phyloP scores from a whole-genome alignment of 2,113 vertebrate species.

The Percopsis transmontana region DNA sequence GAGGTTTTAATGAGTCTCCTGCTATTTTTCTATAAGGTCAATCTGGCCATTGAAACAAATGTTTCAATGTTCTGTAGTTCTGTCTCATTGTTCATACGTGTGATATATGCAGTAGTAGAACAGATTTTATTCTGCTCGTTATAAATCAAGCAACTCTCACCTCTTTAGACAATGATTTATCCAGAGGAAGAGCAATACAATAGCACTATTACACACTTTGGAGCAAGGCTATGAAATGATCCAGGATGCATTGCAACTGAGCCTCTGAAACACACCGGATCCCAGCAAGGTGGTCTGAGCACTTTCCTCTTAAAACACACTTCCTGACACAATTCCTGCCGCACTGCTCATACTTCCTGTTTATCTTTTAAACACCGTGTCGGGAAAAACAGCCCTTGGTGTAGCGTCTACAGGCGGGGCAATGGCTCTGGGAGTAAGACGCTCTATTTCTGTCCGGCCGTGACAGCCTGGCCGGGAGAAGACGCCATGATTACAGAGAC shows the following conservation, averaged over 20 bases:
- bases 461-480: constrained; percentile 21
- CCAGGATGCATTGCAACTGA: not conserved
- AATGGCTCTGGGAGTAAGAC: constrained; percentile 17
- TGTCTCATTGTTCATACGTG: not conserved
- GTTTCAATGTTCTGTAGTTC: too few relatives aligned
- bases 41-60: too few relatives aligned
- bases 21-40: too few relatives aligned
- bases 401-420: not conserved
- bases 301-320: constrained; percentile 19
- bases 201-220: not conserved
- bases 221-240: constrained; percentile 5
- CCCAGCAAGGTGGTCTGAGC: constrained; percentile 4
- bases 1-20: too few relatives aligned
- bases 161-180: constrained; percentile 1
- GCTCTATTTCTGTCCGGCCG: constrained; percentile 44
- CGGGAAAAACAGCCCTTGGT: constrained; percentile 25
- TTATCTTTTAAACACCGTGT: constrained; percentile 41
- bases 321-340: constrained; percentile 31
- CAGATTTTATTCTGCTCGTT: not conserved
- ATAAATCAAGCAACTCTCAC: not conserved
- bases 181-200: constrained; percentile 1
- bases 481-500: constrained; percentile 30
- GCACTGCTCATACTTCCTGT: constrained; percentile 48
- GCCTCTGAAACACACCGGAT: constrained; percentile 7
- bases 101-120: not conserved